phyloP scores from a whole-genome alignment of 2,888 invertebrate species.

The Spisula solida region DNA sequence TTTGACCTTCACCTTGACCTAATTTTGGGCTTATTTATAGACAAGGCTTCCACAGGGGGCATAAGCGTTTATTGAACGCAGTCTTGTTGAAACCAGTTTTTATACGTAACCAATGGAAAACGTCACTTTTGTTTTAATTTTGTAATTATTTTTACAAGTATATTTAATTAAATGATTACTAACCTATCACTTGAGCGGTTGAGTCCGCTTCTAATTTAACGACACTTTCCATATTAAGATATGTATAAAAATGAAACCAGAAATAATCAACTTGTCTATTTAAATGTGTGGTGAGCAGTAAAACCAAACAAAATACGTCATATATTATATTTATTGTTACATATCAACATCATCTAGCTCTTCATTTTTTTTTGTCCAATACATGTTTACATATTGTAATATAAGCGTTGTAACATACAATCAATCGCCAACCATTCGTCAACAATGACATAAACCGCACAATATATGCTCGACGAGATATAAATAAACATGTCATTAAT shows the following conservation, averaged over 20 bases:
- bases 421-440: neutral
- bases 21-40: too few relatives aligned
- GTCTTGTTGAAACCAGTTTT: constrained; percentile 19
- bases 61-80: too few relatives aligned
- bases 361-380: too few relatives aligned
- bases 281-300: neutral
- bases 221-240: constrained; percentile 52
- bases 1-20: too few relatives aligned
- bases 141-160: too few relatives aligned
- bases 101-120: constrained; percentile 4
- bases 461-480: neutral
- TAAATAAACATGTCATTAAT: neutral
- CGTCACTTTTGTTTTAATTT: constrained; percentile 44
- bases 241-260: constrained; percentile 43
- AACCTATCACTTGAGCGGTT: too few relatives aligned
- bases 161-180: too few relatives aligned
- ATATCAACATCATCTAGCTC: neutral
- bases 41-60: too few relatives aligned
- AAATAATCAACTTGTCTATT: neutral
- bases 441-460: neutral
- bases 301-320: neutral
- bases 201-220: too few relatives aligned
- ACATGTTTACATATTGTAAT: neutral
- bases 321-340: neutral
- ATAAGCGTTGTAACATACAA: too few relatives aligned